Evolutionary conservation across 37 sponge, comb jelly and placozoan species (phyloP).

Genomic region (Petrosia ficiformis): DNA sequence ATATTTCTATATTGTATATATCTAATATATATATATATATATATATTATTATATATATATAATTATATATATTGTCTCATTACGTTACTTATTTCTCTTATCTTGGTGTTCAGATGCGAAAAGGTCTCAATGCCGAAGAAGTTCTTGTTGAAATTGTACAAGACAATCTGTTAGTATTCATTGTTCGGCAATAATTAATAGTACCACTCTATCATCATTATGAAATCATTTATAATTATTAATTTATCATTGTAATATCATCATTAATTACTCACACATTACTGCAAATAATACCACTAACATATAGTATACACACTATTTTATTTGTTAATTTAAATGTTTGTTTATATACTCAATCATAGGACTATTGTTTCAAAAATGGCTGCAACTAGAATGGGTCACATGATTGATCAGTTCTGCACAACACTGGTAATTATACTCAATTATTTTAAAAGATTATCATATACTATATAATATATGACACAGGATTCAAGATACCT

Average conservation of each 20-base stretch:
- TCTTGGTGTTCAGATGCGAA: constrained; percentile 35
- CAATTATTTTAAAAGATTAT: no score
- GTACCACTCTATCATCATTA: no score
- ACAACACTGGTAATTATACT: constrained; percentile 2
- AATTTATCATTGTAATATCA: background rate
- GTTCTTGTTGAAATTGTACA: constrained; percentile 78
- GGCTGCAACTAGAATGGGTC: constrained; percentile 13
- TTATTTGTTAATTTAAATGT: background rate
- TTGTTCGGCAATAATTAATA: background rate
- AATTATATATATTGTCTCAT: no score
- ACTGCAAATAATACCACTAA: no score
- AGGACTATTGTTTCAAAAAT: constrained; percentile 40
- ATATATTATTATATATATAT: no score
- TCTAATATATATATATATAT: no score
- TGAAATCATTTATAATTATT: no score
- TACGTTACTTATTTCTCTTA: background rate
- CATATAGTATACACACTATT: no score
- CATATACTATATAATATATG: no score
- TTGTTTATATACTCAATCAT: background rate
- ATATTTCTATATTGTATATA: no score
- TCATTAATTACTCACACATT: background rate
- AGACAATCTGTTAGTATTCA: constrained; percentile 64
- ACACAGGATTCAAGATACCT: constrained; percentile 41
- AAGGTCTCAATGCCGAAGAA: constrained; percentile 79
- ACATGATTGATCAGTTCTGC: constrained; percentile 20